Evolutionary conservation across 2,888 invertebrate species (phyloP), one percentile per base, ranked within the genome.

Genomic region (Aphelenchoides bicaudatus): DNA sequence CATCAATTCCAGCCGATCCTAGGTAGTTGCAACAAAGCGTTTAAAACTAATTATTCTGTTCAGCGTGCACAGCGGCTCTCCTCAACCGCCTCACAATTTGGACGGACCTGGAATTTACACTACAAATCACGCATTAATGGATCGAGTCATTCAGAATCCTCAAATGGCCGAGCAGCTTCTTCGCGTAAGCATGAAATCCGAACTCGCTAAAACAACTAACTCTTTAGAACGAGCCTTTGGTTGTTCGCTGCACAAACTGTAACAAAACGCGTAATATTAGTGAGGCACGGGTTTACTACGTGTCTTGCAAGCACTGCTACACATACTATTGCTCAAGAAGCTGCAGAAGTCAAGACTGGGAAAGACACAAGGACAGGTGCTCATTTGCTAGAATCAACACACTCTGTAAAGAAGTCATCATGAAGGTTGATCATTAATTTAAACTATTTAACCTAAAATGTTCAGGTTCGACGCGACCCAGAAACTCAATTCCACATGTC

Each of bases 281-380:
- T 59, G 88, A 89, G 71, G 92, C 92, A 61, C 87, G 88, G 69
- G 84, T 66, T 6, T 62, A 85, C 73, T 93, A 87, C 84, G 91
- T 92, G 81, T 88, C 88, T 72, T 91, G 91, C 81, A 91, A 91
- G 83, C 92, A 93, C 81, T 94, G 94, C 83, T 88, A 89, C 70
- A 90, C 91, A 78, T 86, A 88, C 77, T 94, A 94, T 82, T 94
- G 94, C 82, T 89, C 90, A 62, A 85, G 89, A 61, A 87, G 88
- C 75, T 94, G 93, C 80, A 86, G 94, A 25, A 84, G 89, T 62
- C 86, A 88, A 13, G 91, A 94, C 80, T 93, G 92, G 92, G 88
- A 90, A 78, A 87, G 88, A 73, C 94, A 94, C 79, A 86, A 91
- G 62, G 88, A 88, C 75, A 88, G 88, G 34, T 93, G 93, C 80